phyloP scores from a whole-genome alignment of 2,797 vertebrate genomes.

The Sebastes diploproa region DNA sequence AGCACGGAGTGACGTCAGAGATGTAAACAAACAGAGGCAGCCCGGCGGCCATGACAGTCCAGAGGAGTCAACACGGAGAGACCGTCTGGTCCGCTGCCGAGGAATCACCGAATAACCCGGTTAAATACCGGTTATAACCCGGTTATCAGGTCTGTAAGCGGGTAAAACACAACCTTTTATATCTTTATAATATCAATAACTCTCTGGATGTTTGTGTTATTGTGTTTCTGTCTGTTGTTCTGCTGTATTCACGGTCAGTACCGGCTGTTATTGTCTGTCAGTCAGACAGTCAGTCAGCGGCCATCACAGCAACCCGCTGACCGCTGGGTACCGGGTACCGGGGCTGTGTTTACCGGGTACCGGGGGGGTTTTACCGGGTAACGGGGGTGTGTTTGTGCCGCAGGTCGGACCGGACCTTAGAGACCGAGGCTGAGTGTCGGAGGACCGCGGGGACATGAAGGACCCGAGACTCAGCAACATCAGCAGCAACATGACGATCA shows the following conservation, averaged over 20 bases:
- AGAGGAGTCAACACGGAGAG: not conserved
- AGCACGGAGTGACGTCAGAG: conserved; percentile 33
- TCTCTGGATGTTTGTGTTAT: rapidly evolving
- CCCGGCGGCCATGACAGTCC: conserved; percentile 64
- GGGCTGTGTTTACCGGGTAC: too few relatives aligned
- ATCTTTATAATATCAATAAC: rapidly evolving
- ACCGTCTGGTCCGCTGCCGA: not conserved
- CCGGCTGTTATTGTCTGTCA: not conserved
- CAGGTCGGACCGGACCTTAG: not conserved
- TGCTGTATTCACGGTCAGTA: not conserved
- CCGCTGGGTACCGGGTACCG: too few relatives aligned
- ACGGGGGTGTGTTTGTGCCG: too few relatives aligned
- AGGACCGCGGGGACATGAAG: conserved; percentile 67
- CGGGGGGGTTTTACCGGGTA: too few relatives aligned
- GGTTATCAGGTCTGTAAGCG: not conserved
- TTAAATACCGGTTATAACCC: too few relatives aligned
- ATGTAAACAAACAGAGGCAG: conserved; percentile 74
- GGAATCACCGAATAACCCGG: not conserved
- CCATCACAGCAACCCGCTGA: conserved; percentile 7
- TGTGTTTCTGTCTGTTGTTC: not conserved
- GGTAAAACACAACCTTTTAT: rapidly evolving
- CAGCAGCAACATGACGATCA: conserved; percentile 71
- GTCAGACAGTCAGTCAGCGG: conserved; percentile 23
- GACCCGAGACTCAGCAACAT: conserved; percentile 84
- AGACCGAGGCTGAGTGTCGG: not conserved